phyloP scores from a whole-genome alignment of 2,888 invertebrate genomes.

The Archaeoteleia sp. region DNA sequence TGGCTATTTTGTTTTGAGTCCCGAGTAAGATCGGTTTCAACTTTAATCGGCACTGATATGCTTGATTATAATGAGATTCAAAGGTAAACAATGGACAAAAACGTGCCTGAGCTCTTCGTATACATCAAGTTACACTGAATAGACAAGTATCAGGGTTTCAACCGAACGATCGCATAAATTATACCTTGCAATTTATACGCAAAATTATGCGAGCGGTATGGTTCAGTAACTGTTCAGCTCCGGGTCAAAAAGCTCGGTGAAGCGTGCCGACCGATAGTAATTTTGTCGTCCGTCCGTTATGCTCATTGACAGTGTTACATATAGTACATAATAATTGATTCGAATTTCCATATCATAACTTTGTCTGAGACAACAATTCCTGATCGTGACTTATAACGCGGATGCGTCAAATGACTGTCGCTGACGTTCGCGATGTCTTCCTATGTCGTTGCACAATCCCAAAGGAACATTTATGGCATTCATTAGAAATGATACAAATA shows the following conservation, averaged over 20 bases:
- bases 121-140: slow-evolving; percentile 35
- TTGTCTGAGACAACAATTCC: slow-evolving; percentile 20
- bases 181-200: slow-evolving; percentile 48
- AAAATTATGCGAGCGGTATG: slow-evolving; percentile 54
- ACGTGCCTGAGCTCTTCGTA: background rate
- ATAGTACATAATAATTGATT: slow-evolving; percentile 11
- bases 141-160: slow-evolving; percentile 50
- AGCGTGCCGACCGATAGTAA: slow-evolving; percentile 49
- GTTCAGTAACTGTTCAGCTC: slow-evolving; percentile 42
- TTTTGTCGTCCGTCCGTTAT: slow-evolving; percentile 48
- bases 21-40: slow-evolving; percentile 13
- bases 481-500: no score
- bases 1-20: slow-evolving; percentile 29
- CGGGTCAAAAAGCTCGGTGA: slow-evolving; percentile 50
- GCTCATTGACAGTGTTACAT: slow-evolving; percentile 30
- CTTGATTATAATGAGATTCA: no score
- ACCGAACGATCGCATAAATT: slow-evolving; percentile 48
- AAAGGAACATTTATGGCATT: no score
- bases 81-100: no score
- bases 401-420: no score
- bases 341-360: slow-evolving; percentile 5
- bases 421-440: no score
- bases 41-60: no score
- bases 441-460: no score
- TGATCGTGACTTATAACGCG: slow-evolving; percentile 1